Base-by-base conservation (phyloP, 2,797 vertebrate species). In the Crenuchus spilurus region DNA sequence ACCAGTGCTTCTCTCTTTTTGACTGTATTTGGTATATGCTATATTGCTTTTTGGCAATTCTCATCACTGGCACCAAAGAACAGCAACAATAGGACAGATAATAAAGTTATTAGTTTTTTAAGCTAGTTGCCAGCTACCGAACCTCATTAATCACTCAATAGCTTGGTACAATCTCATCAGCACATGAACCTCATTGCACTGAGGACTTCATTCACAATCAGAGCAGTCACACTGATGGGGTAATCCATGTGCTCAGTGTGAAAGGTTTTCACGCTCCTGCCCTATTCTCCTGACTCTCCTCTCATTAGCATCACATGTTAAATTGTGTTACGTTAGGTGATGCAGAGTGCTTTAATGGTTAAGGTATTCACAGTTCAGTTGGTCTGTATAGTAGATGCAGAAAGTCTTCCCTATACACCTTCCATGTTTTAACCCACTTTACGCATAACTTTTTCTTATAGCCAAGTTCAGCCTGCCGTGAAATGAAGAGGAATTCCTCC, bases 401-500 rank as follows among this genome's bases (percentile, higher is more conserved):
- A 48, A 37, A 61, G 33, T 62, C 37, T 37, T 28, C 14, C 9
- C 78, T 78, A 83, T 83, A 78, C 79, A 75, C 83, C 84, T 78
- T 82, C 80, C 79, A 57, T 60, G 72, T 89, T 87, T 80, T 80
- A 83, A 75, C 76, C 81, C 85, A 85, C 89, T 52, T 44, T 55
- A 88, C 76, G 80, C 84, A 79, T 70, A 88, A 86, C 77, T 87
- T 87, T 91, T n/a, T 16, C 84, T 93, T 93, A 94, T 89, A 93
- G 88, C 75, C 84, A 74, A 79, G 90, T 88, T 91, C 94, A 96
- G 86, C 84, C 69, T 76, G 83, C 91, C 90, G 88, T 97, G 94
- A 97, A 97, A 97, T 96, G 94, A 96, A 95, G 93, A 94, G 93
- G 92, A 92, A 92, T 90, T 90, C 91, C 92, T 92, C 84, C 90